Evolutionary conservation across 2,888 invertebrate species (phyloP), one percentile per base, ranked within the genome.

Genomic region (Cremastobaeus sp.): DNA sequence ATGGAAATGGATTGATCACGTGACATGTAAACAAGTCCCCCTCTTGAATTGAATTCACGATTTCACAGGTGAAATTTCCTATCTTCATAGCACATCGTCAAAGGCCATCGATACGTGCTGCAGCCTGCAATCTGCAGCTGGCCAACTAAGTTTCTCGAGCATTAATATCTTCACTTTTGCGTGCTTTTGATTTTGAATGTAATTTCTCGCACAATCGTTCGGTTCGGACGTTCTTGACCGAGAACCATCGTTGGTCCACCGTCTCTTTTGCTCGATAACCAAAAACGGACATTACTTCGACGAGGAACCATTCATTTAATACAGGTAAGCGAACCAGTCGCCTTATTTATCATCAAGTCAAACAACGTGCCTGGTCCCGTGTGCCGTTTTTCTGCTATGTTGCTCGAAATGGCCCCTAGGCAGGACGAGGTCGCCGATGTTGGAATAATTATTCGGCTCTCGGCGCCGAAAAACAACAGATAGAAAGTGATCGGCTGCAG

Each of bases 111-210:
- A 59, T 59, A 35, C 21, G 59, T 47, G 37, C 25, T 25, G 25
- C n/a, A n/a, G n/a, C n/a, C n/a, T n/a, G n/a, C n/a, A n/a, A n/a
- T n/a, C 37, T 54, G 45, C 65, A 65, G 65, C 65, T 65, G 65
- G 54, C 17, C n/a, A n/a, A n/a, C n/a, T n/a, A n/a, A n/a, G n/a
- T n/a, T n/a, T n/a, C n/a, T n/a, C n/a, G n/a, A n/a, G n/a, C n/a
- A n/a, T n/a, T n/a, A n/a, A n/a, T n/a, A 45, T 47, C 37, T 11
- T 12, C 17, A 52, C 45, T 45, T 64, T 47, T 35, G 30, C 15
- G 35, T 45, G 35, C 28, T 52, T 65, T 35, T 45, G 18, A 54
- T 45, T 65, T 65, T 54, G 37, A 54, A 54, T 43, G 18, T 30
- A 37, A 54, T 15, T 18, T 4, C 30, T 34, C 20, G 11, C 9